phyloP scores from a whole-genome alignment of 2,797 vertebrate species.

The Phataginus tetradactyla region DNA sequence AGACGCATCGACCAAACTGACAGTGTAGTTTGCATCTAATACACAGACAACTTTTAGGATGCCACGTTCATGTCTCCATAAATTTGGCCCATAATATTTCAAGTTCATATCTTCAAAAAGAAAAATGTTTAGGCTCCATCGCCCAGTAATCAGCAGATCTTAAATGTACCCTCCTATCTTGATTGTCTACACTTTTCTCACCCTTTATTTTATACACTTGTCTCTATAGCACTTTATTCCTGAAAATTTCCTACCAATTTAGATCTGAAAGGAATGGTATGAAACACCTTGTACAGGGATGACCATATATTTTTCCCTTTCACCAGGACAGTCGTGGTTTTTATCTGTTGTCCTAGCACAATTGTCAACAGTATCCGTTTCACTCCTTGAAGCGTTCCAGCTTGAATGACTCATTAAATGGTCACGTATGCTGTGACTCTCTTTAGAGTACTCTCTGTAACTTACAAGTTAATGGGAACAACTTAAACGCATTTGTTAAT shows the following conservation, averaged over 20 bases:
- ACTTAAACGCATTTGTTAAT: not conserved
- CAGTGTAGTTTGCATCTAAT: not conserved
- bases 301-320: not conserved
- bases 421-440: not conserved
- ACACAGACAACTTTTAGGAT: not conserved
- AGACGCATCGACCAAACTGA: not conserved
- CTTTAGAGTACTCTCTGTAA: not conserved
- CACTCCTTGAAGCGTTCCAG: not conserved
- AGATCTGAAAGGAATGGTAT: not conserved
- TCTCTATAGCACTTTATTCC: not conserved
- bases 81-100: not conserved
- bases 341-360: not conserved
- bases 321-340: not conserved
- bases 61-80: not conserved
- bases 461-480: not conserved
- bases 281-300: accelerated
- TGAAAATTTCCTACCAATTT: not conserved
- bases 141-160: not conserved
- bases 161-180: not conserved
- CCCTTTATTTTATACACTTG: not conserved
- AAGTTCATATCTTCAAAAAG: not conserved
- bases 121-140: not conserved
- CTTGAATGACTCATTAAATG: not conserved
- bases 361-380: not conserved
- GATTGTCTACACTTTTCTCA: not conserved